Evolutionary conservation across 2,797 vertebrate genomes (phyloP).

Genomic region (Myoxocephalus aenaeus): DNA sequence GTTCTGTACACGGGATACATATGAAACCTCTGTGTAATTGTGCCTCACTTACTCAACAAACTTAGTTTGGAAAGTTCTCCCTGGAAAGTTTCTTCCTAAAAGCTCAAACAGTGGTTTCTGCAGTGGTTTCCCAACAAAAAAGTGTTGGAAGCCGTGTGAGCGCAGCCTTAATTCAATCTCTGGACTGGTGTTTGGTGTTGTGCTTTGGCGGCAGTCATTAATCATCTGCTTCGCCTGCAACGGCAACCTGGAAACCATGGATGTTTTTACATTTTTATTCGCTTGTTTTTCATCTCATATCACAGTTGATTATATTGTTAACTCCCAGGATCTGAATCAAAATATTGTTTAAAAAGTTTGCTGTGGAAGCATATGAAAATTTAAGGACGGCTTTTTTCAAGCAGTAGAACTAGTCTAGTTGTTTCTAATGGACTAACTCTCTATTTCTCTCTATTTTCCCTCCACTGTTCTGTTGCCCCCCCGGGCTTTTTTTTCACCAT

Average conservation of each 20-base stretch:
- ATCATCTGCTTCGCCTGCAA: slow-evolving; percentile 43
- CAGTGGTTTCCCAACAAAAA: slow-evolving; percentile 19
- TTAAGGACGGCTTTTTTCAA: neutral
- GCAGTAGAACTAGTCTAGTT: too few species aligned
- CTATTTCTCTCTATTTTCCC: neutral
- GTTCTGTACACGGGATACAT: neutral
- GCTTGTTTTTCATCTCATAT: slow-evolving; percentile 39
- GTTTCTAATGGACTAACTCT: too few species aligned
- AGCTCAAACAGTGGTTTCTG: slow-evolving; percentile 20
- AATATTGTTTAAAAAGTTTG: slow-evolving; percentile 11
- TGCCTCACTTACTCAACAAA: neutral
- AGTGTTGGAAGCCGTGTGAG: slow-evolving; percentile 24
- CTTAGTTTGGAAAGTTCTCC: slow-evolving; percentile 12
- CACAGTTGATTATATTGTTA: slow-evolving; percentile 43
- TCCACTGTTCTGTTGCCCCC: too few species aligned
- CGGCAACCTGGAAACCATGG: slow-evolving; percentile 30
- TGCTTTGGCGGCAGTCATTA: slow-evolving; percentile 60
- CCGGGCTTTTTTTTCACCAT: neutral
- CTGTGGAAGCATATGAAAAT: neutral
- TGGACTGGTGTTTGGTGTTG: slow-evolving; percentile 47
- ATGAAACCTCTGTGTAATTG: neutral
- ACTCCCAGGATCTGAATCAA: slow-evolving; percentile 18
- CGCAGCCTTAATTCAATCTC: slow-evolving; percentile 48
- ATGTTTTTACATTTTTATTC: slow-evolving; percentile 44
- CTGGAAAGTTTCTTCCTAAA: neutral